phyloP scores from a whole-genome alignment of 2,113 vertebrate species.

The Dunckerocampus dactyliophorus region DNA sequence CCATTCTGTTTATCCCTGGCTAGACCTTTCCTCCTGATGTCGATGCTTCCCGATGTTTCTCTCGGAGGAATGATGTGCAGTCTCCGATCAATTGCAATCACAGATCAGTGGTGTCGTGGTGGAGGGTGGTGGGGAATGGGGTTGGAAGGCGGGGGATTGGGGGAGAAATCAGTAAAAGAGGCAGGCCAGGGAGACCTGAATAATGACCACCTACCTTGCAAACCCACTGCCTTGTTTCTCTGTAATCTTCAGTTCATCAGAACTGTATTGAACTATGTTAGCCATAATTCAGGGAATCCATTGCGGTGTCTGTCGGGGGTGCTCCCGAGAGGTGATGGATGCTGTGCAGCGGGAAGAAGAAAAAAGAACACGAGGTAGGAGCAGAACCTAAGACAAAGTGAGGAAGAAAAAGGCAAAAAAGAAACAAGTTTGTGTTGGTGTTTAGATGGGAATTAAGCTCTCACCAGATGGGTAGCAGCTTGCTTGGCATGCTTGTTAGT shows the following conservation, averaged over 20 bases:
- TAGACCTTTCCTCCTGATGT: constrained; percentile 32
- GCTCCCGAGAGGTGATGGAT: constrained; percentile 39
- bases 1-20: constrained; percentile 11
- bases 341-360: not conserved
- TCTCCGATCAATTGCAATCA: constrained; percentile 63
- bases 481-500: no score
- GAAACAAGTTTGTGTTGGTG: not conserved
- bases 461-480: constrained; percentile 3
- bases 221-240: constrained; percentile 22
- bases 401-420: not conserved
- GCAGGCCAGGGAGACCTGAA: constrained; percentile 29
- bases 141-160: not conserved
- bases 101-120: constrained; percentile 42
- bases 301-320: constrained; percentile 20
- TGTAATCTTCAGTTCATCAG: constrained; percentile 56
- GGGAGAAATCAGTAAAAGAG: constrained; percentile 41
- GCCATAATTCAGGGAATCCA: constrained; percentile 41
- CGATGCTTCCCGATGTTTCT: constrained; percentile 30
- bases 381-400: not conserved
- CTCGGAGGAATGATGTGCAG: constrained; percentile 43
- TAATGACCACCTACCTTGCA: constrained; percentile 48
- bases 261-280: constrained; percentile 39
- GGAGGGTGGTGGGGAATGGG: not conserved
- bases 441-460: not conserved
- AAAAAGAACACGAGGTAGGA: not conserved